phyloP scores from a whole-genome alignment of 2,113 vertebrate genomes.

The Scalopus aquaticus region DNA sequence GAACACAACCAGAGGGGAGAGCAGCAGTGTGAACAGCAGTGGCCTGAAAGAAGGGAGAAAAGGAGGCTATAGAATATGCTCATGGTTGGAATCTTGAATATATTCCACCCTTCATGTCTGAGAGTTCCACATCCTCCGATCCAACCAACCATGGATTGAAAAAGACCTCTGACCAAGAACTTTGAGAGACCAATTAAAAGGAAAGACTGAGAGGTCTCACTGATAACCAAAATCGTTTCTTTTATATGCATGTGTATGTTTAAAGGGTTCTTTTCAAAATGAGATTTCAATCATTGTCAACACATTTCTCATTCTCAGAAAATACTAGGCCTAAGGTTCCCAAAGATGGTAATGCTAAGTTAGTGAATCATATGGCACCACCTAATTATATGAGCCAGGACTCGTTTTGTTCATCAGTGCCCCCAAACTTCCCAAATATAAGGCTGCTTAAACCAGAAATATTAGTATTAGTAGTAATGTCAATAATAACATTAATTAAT shows the following conservation, averaged over 20 bases:
- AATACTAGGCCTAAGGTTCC: background rate
- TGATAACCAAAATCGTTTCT: background rate
- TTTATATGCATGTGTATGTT: background rate
- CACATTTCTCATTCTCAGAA: background rate
- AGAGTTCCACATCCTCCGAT: background rate
- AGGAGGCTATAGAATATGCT: background rate
- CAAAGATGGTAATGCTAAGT: background rate
- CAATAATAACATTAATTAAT: background rate
- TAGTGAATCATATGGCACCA: too few relatives aligned
- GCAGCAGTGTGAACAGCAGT: background rate
- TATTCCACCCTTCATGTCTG: background rate
- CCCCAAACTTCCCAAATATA: rapidly evolving
- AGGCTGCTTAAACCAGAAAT: background rate
- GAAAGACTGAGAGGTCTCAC: background rate
- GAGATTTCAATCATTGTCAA: background rate
- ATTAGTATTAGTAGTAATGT: background rate
- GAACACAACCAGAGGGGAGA: background rate
- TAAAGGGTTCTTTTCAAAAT: background rate
- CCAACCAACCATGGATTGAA: background rate
- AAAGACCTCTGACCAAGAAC: too few relatives aligned
- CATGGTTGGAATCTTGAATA: background rate
- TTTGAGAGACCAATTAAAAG: background rate
- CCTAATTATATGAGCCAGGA: background rate
- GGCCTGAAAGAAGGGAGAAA: background rate
- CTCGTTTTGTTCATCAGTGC: background rate